Evolutionary conservation across 1,140 invertebrate species (phyloP), one percentile per base, ranked within the genome.

Genomic region (Pseudachorutes palmiensis): DNA sequence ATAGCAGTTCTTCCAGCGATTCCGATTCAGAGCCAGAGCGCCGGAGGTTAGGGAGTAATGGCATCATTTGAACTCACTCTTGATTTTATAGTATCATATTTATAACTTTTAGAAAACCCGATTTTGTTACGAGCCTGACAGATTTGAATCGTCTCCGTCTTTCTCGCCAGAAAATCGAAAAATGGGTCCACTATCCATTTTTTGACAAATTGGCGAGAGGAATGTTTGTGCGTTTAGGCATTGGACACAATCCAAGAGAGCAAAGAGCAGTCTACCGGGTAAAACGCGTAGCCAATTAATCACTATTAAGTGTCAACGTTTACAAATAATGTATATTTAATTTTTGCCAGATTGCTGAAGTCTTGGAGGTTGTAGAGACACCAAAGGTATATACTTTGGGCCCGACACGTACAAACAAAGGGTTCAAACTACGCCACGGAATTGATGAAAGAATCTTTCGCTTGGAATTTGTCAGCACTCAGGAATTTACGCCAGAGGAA

Each of bases 401-500:
- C 19, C 86, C 81, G 65, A 95, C 93, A 2, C 83, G 90, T 71
- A 99, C 97, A 2, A 98, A 99, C 80, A 97, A 97, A 80, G 86
- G 85, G 3, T 73, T 88, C 9, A 81, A 80, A 68, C 74, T 89
- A 24, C 84, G 91, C 51, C 93, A 97, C 78, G 95, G 93, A 0
- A 83, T 84, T 0, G 89, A 96, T 69, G 93, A 97, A 77, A 81
- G 92, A 31, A 92, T 97, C 0, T 98, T 97, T 77, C 80, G 95
- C 32, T 80, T 99, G 62, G 94, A 98, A 78, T 98, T 97, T 78
- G 90, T 99, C n/a, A 97, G 94, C 2, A 99, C 99, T 83, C 88
- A 91, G 76, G 90, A 94, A 75, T 98, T 98, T 76, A 88, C 89
- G 0, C 91, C 97, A 26, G 86, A 83, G 1, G 97, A 99, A 79